Evolutionary conservation across 2,797 vertebrate genomes (phyloP).

Genomic region (Kryptopterus vitreolus): DNA sequence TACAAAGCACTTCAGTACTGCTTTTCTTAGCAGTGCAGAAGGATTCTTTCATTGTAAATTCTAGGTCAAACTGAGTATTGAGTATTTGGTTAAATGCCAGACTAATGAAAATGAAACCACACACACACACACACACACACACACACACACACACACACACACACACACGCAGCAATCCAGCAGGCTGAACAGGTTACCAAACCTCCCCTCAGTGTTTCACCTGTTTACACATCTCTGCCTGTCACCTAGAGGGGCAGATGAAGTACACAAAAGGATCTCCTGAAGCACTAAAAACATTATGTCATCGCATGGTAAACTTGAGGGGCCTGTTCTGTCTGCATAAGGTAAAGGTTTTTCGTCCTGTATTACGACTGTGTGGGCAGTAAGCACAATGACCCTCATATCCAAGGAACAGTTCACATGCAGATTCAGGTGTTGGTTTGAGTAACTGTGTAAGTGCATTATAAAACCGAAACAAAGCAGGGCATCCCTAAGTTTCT

Average conservation of each 20-base stretch:
- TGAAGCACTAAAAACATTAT: neutral
- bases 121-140: neutral
- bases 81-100: slow-evolving; percentile 9
- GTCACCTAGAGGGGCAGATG: neutral
- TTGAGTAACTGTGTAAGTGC: slow-evolving; percentile 29
- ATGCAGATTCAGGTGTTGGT: slow-evolving; percentile 26
- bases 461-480: slow-evolving; percentile 29
- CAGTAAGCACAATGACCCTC: slow-evolving; percentile 16
- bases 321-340: slow-evolving; percentile 38
- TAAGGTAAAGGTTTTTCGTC: slow-evolving; percentile 40
- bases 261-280: slow-evolving; percentile 24
- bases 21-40: neutral
- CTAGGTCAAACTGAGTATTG: neutral
- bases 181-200: slow-evolving; percentile 3
- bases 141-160: neutral
- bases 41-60: neutral
- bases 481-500: slow-evolving; percentile 18
- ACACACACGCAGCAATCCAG: neutral
- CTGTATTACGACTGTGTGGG: slow-evolving; percentile 6
- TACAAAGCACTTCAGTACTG: neutral
- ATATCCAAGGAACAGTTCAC: slow-evolving; percentile 15
- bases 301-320: slow-evolving; percentile 22
- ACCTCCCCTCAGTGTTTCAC: slow-evolving; percentile 6
- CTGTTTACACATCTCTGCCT: neutral
- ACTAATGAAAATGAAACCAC: slow-evolving; percentile 34